Evolutionary conservation across 2,888 invertebrate genomes (phyloP), one percentile per base, ranked within the genome.

Genomic region (Andrena trimmerana): DNA sequence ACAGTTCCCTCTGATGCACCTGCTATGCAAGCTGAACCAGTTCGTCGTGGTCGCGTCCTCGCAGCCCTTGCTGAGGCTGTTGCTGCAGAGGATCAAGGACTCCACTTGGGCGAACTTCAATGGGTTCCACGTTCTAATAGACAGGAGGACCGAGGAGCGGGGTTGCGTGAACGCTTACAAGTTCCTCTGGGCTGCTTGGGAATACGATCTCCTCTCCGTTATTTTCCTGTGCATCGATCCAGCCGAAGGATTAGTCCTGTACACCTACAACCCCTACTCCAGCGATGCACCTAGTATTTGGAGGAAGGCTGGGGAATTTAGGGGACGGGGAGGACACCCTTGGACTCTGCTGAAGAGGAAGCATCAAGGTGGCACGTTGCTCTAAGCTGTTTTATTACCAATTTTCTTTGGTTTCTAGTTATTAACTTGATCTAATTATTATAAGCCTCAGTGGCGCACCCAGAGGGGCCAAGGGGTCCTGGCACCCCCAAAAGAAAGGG

Each of bases 221-320:
- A 62, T 89, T 0, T 86, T 89, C 63, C 20, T 89, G 0, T 90
- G 90, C 65, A 57, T 81, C 29, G 89, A 90, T 65, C 80, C 85
- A 8, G 8, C 24, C 2, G 74, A 88, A 2, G 86, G 76, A 1
- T 31, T 87, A 7, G 60, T 80, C 2, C 2, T 86, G 5, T 90
- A 85, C 29, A 85, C 89, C 0, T 90, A 83, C 59, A 86, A 87
- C 81, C 90, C 90, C 2, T 90, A 85, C 31, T 78, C 85, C 1
- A 63, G 66, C 0, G 6, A 27, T 2, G 68, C 79, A 6, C 85
- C 89, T 0, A 16, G 29, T 0, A 59, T 65, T 50, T 90, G 90
- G 90, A 7, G 54, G 5, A 24, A 78, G 13, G 81, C 78, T 5
- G 71, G 63, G 2, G n/a, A 31, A 0, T 77, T 80, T 2, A 57